Conservation (phyloP, 1,140 invertebrate genomes). For the Wasmannia auropunctata region DNA sequence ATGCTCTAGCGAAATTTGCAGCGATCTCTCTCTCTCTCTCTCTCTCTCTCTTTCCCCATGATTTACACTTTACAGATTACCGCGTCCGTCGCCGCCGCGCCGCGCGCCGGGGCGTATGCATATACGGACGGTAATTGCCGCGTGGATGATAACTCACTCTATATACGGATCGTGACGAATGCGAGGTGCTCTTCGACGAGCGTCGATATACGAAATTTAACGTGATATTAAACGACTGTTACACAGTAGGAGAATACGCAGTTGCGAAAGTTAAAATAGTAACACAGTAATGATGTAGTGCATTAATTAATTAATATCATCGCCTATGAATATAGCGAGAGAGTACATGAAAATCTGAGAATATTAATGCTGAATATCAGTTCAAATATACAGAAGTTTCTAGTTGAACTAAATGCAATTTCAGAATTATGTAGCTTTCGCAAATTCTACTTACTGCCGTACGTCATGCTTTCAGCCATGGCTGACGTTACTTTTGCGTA, state of each 20-base stretch:
- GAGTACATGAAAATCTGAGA: neutral
- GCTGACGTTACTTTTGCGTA: neutral
- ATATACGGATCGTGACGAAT: neutral
- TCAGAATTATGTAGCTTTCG: constrained; percentile 29
- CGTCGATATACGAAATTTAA: neutral
- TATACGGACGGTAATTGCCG: neutral
- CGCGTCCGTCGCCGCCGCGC: too few relatives aligned
- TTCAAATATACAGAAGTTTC: constrained; percentile 25
- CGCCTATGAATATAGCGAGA: neutral
- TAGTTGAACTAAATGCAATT: constrained; percentile 1
- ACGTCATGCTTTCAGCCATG: constrained; percentile 7
- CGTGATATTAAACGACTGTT: neutral
- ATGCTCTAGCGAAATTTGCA: constrained; percentile 53
- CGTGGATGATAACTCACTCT: neutral
- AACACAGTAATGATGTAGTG: neutral
- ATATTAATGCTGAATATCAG: constrained; percentile 32
- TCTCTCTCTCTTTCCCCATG: too few relatives aligned
- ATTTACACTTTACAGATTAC: constrained; percentile 23
- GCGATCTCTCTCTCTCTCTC: too few relatives aligned
- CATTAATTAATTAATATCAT: constrained; percentile 35
- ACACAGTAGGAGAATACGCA: neutral
- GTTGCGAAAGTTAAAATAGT: neutral
- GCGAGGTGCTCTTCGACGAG: neutral
- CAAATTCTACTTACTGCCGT: constrained; percentile 8
- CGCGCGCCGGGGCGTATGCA: neutral